A percentile compares a stretch with the other conserved stretches of the same genome.
Evolutionary conservation across 2,888 invertebrate species (phyloP).

Genomic region (Drosophila tanythrix): DNA sequence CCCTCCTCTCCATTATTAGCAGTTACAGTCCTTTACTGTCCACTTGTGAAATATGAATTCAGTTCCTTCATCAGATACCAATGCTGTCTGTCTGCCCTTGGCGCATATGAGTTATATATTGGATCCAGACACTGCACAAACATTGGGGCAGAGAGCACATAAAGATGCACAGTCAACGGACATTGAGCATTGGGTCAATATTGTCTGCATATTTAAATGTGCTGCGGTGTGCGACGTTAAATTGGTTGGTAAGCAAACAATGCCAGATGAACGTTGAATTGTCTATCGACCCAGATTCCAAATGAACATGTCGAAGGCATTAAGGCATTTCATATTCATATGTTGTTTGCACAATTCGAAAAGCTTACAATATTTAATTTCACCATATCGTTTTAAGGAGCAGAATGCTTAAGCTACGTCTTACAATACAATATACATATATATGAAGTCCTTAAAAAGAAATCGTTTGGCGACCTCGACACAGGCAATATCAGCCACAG

Average conservation of each 20-base stretch:
- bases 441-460: neutral
- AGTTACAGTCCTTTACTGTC: slow-evolving; percentile 20
- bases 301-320: neutral
- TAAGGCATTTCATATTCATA: neutral
- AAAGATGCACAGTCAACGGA: slow-evolving; percentile 11
- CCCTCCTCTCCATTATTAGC: neutral
- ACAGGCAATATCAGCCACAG: neutral
- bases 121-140: slow-evolving; percentile 27
- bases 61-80: slow-evolving; percentile 6
- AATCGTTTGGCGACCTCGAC: no score
- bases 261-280: slow-evolving; percentile 12
- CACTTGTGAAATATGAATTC: slow-evolving; percentile 36
- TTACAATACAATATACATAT: neutral
- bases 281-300: slow-evolving; percentile 14
- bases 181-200: slow-evolving; percentile 43
- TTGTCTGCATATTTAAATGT: slow-evolving; percentile 30
- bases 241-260: slow-evolving; percentile 21
- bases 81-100: neutral
- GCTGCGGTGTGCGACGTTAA: slow-evolving; percentile 1
- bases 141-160: slow-evolving; percentile 19
- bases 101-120: slow-evolving; percentile 7
- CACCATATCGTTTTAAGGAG: neutral
- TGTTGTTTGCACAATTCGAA: neutral
- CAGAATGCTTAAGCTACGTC: neutral
- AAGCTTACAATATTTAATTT: neutral